These are phyloP conservation scores for Kryphioiulus occultus DNA, from an alignment of 2,888 invertebrate genomes.

Conservation along the genomic window DNA sequence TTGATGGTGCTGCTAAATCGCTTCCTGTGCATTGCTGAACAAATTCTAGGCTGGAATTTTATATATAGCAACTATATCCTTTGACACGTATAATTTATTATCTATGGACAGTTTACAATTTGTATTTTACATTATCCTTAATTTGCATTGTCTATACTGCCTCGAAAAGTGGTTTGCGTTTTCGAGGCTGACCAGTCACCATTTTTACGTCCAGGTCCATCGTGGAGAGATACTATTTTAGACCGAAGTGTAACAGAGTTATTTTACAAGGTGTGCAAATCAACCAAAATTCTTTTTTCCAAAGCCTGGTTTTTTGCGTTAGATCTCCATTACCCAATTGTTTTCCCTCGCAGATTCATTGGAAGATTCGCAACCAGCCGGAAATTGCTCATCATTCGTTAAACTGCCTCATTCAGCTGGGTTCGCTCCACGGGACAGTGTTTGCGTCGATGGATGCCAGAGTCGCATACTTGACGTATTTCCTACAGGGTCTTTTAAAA, in stretches of 20 bases:
- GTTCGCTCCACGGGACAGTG: slow-evolving; percentile 72
- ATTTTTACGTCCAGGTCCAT: slow-evolving; percentile 69
- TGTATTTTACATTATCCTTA: slow-evolving; percentile 7
- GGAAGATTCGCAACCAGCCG: slow-evolving; percentile 71
- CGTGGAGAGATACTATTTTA: slow-evolving; percentile 80
- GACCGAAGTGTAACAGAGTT: slow-evolving; percentile 77
- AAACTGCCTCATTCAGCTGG: slow-evolving; percentile 82
- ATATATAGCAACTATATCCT: slow-evolving; percentile 70
- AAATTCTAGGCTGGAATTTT: slow-evolving; percentile 83
- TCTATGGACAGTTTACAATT: background rate
- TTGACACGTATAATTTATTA: slow-evolving; percentile 53
- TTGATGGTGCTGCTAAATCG: slow-evolving; percentile 72
- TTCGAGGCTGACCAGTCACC: slow-evolving; percentile 71
- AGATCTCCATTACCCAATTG: background rate
- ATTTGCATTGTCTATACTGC: slow-evolving; percentile 62
- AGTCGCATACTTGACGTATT: slow-evolving; percentile 69
- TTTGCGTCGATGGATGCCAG: slow-evolving; percentile 66
- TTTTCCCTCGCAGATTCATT: slow-evolving; percentile 68
- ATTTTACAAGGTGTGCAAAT: slow-evolving; percentile 72
- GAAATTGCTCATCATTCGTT: slow-evolving; percentile 78
- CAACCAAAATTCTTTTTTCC: no score
- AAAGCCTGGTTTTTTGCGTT: no score
- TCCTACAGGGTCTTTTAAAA: slow-evolving; percentile 70
- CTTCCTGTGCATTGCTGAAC: slow-evolving; percentile 79
- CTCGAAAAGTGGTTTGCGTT: slow-evolving; percentile 74